Base-by-base conservation (phyloP, 2,797 vertebrate genomes). In the Neosilurus mollespiculum region DNA sequence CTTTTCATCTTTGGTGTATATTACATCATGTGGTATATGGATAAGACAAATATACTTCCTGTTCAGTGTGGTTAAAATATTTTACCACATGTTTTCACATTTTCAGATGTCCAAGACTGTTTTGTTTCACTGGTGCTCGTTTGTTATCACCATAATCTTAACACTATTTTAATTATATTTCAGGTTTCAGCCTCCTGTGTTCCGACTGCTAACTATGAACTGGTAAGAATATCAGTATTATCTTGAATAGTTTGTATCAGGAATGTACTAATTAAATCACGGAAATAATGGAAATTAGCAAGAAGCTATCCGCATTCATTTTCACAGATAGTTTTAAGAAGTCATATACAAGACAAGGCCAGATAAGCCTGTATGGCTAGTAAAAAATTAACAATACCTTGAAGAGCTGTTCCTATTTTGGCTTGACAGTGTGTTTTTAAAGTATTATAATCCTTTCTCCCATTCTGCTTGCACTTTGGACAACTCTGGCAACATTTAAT, bases 131-230 rank as follows among this genome's bases (percentile, higher is more conserved):
- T 72, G 20, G 61, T 62, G 56, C 66, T 78, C 10, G 43, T 2
- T 62, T 83, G 8, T 20, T 22, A 5, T 8, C 61, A 9, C 10
- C 58, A 9, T 26, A 6, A 2, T 69, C 34, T 71, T 34, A 85
- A 82, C 62, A 51, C n/a, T 26, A 61, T 30, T 75, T 87, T 2
- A 15, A 18, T 37, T 84, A 90, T 90, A 16, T 89, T 88, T 15
- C 88, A 95, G 95, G 95, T 95, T 85, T 94, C 95, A 76, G 92
- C 94, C 16, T 90, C 95, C 82, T 95, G 95, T 89, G 95, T 95
- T 90, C 95, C 95, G 85, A 89, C 93, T 4, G 92, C 94, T 86
- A 95, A 95, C 92, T 95, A 95, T 62, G 95, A 95, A 90, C 90
- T 95, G 94, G 95, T 95, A 88, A 94, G 94, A 87, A 82, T 26